Evolutionary conservation across 1,140 invertebrate genomes (phyloP), one percentile per base, ranked within the genome.

Genomic region (Drosophila ercepeae): DNA sequence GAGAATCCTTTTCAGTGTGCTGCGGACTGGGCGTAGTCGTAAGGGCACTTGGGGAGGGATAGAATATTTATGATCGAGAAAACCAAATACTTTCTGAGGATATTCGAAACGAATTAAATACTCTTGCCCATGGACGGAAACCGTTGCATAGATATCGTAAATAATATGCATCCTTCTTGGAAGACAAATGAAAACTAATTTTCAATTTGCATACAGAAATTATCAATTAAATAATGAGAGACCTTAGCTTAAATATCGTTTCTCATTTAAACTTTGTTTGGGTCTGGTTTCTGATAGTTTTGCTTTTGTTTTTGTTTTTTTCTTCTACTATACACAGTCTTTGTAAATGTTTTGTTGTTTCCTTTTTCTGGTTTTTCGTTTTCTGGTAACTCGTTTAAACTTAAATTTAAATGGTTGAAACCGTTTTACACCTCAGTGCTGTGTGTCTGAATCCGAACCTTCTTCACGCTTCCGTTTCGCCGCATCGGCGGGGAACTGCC

Each of bases 401-500:
- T 57, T 76, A 63, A 53, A 32, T 39, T 49, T 75, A 29, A 25
- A 14, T 18, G 32, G 18, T 36, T 50, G 50, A 73, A 42, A 73
- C 59, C 59, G 25, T 32, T 3, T 49, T 92, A 96, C 34, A 97
- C 96, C 89, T 97, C 96, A 1, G 96, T 97, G 69, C 96, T 96
- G 76, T 96, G 95, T 11, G 96, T 97, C 89, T 97, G 96, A 91
- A 97, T 97, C 18, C 96, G 93, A 9, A 97, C 96, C 92, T 97
- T 97, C 84, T 97, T 97, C 61, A 96, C 95, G 72, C 95, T 96
- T 1, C 96, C 96, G 74, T 97, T 97, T 36, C 96, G 93, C 18
- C 95, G 94, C 9, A 97, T 92, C 0, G 96, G 95, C 8, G 79
- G 96, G 8, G 96, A 97, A 57, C 95, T 94, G 1, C 95, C 94